These are phyloP conservation scores for Sebastes itinus DNA, from an alignment of 2,797 vertebrate species.

Conservation along the genomic window DNA sequence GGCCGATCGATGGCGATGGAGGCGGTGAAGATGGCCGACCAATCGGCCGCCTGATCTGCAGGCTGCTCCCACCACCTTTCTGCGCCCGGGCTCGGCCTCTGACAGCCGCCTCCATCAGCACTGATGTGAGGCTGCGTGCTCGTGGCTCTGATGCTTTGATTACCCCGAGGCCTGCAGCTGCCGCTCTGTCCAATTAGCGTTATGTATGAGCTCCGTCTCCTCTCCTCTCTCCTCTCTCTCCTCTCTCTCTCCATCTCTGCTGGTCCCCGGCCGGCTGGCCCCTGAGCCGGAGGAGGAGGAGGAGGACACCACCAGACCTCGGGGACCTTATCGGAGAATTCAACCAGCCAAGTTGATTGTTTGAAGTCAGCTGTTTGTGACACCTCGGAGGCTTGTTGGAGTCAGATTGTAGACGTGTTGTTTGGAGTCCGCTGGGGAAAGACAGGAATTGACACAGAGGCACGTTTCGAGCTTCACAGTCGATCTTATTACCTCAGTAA, in stretches of 20 bases:
- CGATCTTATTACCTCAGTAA: slow-evolving; percentile 9
- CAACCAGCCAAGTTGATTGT: background rate
- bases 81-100: background rate
- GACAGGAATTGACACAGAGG: background rate
- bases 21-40: background rate
- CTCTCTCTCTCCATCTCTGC: background rate
- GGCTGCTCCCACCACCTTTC: slow-evolving; percentile 4
- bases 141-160: slow-evolving; percentile 45
- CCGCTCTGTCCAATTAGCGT: slow-evolving; percentile 65
- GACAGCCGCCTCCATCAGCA: slow-evolving; percentile 27
- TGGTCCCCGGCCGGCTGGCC: background rate
- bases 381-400: background rate
- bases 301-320: background rate
- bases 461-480: background rate
- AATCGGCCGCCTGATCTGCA: slow-evolving; percentile 11
- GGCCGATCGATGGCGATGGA: slow-evolving; percentile 10
- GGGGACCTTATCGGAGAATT: background rate
- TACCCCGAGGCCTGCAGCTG: slow-evolving; percentile 36
- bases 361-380: slow-evolving; percentile 17
- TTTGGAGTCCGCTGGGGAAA: background rate
- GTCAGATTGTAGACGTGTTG: background rate
- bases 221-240: background rate
- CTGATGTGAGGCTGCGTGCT: slow-evolving; percentile 23
- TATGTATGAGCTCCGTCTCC: slow-evolving; percentile 56
- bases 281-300: background rate